Base-by-base conservation (phyloP, 2,888 invertebrate genomes). In the Perithous albicinctus region DNA sequence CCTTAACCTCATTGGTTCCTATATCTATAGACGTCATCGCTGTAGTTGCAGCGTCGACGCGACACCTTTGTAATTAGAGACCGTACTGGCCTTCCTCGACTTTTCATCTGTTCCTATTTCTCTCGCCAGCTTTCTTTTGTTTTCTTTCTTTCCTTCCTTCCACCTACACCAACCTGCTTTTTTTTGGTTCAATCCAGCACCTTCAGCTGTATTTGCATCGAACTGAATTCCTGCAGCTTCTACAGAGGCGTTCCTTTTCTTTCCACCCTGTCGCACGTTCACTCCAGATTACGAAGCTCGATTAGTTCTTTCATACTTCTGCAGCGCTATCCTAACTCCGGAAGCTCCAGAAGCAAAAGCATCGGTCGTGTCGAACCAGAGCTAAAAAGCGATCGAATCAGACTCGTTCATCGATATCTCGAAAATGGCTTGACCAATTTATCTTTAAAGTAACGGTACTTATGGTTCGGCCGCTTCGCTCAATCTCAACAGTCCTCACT, bases 61-160 rank as follows among this genome's bases (percentile, higher is more conserved):
- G 56, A 66, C 80, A 66, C 61, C 75, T 70, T 70, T 75, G 72
- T 80, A 85, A 85, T 84, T 84, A 85, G 63, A 78, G 63, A 79
- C 73, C 64, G 43, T 35, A 75, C 59, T 51, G 38, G 46, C 48
- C 54, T 48, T 56, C 56, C 69, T 56, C 15, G 12, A 54, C 56
- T 64, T 46, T 35, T 72, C 56, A 29, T 69, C 64, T 51, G 43
- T 61, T 29, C 54, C 43, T 35, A 66, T 82, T 75, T 59, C 51
- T 35, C 29, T 54, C 29, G 8, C 41, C 43, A 35, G 46, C 38
- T 75, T 66, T 43, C 64, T 56, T 72, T 32, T 35, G 12, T 26
- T 10, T 64, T 5, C 46, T 67, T 61, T 70, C 41, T 64, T 48
- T 15, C 35, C 20, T 7, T 41, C 48, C 77, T 63, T 18, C 23